A percentile compares a stretch with the other conserved stretches of the same genome.
These are phyloP conservation scores for Steinernema scapterisci DNA, from an alignment of 2,888 invertebrate species.

Conservation along the genomic window DNA sequence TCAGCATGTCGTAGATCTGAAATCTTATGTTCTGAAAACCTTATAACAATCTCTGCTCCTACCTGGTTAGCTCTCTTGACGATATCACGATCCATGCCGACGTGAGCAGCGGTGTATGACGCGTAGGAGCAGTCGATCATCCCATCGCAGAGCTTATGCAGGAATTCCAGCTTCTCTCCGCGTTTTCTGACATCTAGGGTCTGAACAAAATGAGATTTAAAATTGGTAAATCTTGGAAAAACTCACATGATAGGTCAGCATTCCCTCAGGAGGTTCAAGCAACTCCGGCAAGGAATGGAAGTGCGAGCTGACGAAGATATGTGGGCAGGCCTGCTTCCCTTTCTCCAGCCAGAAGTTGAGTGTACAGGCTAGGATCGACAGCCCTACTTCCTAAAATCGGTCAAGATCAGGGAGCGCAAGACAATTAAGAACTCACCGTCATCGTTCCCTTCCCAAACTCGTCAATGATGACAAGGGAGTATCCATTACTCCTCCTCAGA, in stretches of 20 bases:
- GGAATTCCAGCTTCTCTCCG: slow-evolving; percentile 67
- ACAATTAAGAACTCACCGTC: slow-evolving; percentile 65
- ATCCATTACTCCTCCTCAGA: slow-evolving; percentile 74
- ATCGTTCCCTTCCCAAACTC: slow-evolving; percentile 87
- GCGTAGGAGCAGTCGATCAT: slow-evolving; percentile 75
- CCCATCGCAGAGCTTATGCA: slow-evolving; percentile 72
- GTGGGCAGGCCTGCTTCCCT: slow-evolving; percentile 74
- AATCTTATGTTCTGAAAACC: neutral
- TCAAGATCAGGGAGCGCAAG: neutral
- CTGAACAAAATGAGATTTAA: slow-evolving; percentile 68
- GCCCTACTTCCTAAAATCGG: slow-evolving; percentile 75
- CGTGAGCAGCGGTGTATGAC: slow-evolving; percentile 74
- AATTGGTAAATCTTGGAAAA: neutral
- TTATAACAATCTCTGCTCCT: neutral
- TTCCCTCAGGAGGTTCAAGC: slow-evolving; percentile 66
- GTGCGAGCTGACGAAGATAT: slow-evolving; percentile 80
- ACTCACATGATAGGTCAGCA: slow-evolving; percentile 35
- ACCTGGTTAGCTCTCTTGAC: slow-evolving; percentile 71
- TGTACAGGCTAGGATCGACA: slow-evolving; percentile 77
- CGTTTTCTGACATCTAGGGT: slow-evolving; percentile 74
- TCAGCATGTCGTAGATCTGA: slow-evolving; percentile 37
- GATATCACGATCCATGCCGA: slow-evolving; percentile 73
- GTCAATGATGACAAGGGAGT: slow-evolving; percentile 81
- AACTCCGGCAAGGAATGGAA: slow-evolving; percentile 75
- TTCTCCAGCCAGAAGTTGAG: slow-evolving; percentile 75